phyloP scores from a whole-genome alignment of 2,113 vertebrate species.

The Stomatorhinus ivindoensis region DNA sequence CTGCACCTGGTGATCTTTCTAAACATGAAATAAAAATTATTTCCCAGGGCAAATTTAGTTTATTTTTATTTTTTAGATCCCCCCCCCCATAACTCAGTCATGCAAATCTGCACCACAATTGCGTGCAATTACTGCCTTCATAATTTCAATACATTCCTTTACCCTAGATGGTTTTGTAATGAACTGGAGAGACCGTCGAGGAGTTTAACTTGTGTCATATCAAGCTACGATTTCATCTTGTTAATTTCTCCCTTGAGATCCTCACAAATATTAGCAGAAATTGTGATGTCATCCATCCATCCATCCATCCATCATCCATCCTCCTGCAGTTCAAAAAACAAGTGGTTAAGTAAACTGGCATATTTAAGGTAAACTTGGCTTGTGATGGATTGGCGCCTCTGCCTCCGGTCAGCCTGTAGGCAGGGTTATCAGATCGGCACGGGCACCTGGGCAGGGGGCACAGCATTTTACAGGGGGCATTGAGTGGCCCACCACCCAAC shows the following conservation, averaged over 20 bases:
- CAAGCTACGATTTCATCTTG: not conserved
- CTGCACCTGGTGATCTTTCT: not conserved
- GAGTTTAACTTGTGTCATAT: not conserved
- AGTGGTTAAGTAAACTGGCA: not conserved
- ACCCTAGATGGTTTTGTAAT: not conserved
- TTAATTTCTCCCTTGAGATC: not conserved
- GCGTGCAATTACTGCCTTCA: not conserved
- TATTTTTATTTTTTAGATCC: not conserved
- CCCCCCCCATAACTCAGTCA: not conserved
- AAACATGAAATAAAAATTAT: not conserved
- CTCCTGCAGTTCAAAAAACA: not conserved
- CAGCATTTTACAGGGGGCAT: not conserved
- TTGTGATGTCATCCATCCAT: not conserved
- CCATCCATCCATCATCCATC: not conserved
- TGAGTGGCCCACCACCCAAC: not conserved
- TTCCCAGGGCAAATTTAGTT: not conserved
- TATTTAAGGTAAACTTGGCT: not conserved
- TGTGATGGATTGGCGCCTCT: not conserved
- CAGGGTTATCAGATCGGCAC: not conserved
- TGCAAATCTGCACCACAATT: not conserved
- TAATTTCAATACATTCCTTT: not conserved
- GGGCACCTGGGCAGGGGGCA: not conserved
- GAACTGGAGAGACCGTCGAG: not conserved
- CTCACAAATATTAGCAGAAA: not conserved
- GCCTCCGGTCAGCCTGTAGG: not conserved